Base-by-base conservation (phyloP, 2,797 vertebrate genomes). In the Coluber constrictor region DNA sequence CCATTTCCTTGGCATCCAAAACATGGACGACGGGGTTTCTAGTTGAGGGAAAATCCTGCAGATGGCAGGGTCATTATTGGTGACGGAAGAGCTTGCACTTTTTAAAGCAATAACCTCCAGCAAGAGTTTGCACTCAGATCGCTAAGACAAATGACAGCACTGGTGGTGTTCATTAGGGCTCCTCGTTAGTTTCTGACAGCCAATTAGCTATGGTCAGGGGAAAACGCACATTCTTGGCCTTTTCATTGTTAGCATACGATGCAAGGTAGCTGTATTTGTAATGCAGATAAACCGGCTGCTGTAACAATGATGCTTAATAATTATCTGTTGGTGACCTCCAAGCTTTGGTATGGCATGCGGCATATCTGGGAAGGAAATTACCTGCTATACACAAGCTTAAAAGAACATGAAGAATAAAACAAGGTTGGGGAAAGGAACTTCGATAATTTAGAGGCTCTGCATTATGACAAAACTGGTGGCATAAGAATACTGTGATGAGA, bases 1-100 rank as follows among this genome's bases (percentile, higher is more conserved):
- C 90, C 92, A 90, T 51, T 93, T 55, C 63, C 93, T 94, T 91
- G 55, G 92, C n/a, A 87, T 86, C 95, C 95, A 95, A 96, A 83
- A 95, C 95, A 95, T 95, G 95, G 95, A 96, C 95, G 95, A 96
- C 93, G 90, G 95, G 95, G 91, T 90, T 95, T 93, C 95, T 94
- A 57, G 54, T 93, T 93, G 93, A 94, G 60, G 51, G 92, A 94
- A 92, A 94, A 20, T 92, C 90, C 93, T 92, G 89, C 90, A 90
- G 74, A 55, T 55, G 89, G 92, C 93, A 92, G 95, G 94, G 87
- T 56, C 92, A 95, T 83, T 93, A 91, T 61, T 93, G 92, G 90
- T 92, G 89, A 95, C 60, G 25, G 93, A 91, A 94, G 89, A 94
- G 94, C 95, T 93, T 93, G 91, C 70, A 54, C 74, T 18, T 56